These are phyloP conservation scores for Pseudomyrmex sp. DNA, from an alignment of 1,140 invertebrate species.

Conservation along the genomic window DNA sequence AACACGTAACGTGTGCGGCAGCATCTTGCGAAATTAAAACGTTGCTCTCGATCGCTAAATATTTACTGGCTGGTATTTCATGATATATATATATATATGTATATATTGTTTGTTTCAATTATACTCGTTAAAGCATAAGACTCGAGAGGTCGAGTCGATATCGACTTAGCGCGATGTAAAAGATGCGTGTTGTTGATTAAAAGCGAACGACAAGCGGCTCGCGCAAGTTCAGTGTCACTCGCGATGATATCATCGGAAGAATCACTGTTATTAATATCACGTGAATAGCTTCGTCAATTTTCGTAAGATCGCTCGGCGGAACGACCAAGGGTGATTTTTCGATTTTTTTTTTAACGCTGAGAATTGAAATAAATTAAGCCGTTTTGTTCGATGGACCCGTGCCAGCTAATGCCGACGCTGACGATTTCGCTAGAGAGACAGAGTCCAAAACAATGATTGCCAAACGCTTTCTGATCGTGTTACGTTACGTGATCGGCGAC, in stretches of 20 bases:
- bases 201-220: neutral
- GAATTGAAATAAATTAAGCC: slow-evolving; percentile 14
- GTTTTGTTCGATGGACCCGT: slow-evolving; percentile 46
- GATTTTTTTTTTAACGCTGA: neutral
- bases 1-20: neutral
- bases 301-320: neutral
- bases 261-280: slow-evolving; percentile 36
- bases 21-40: neutral
- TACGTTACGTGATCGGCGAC: slow-evolving; percentile 11
- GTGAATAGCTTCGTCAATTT: neutral
- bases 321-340: neutral
- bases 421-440: slow-evolving; percentile 52
- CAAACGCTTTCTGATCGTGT: slow-evolving; percentile 48
- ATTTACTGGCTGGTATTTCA: neutral
- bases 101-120: no score
- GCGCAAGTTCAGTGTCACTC: slow-evolving; percentile 29
- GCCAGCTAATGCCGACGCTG: slow-evolving; percentile 64
- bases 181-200: neutral
- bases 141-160: slow-evolving; percentile 7
- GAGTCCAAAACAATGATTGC: slow-evolving; percentile 48
- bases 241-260: slow-evolving; percentile 16
- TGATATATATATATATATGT: no score
- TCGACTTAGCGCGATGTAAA: neutral
- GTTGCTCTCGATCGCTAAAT: neutral
- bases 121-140: no score